Evolutionary conservation across 1,140 invertebrate genomes (phyloP).

Genomic region (Tyrophagus putrescentiae): DNA sequence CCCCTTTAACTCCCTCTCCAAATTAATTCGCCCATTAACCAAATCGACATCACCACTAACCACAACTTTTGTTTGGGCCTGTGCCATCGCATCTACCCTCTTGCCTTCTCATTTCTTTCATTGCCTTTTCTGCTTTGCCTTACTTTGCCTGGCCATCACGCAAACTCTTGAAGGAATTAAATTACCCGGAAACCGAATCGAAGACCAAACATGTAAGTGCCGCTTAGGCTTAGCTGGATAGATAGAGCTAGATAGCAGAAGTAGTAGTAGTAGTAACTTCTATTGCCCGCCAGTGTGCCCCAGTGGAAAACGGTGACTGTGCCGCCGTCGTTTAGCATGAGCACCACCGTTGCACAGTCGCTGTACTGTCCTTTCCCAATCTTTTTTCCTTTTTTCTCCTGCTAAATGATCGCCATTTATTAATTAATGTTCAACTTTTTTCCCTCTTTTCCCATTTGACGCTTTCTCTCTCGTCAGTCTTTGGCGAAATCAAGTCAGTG

Average conservation of each 20-base stretch:
- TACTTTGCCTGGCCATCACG: too few relatives aligned
- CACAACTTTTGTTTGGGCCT: conserved; percentile 1
- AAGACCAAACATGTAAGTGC: conserved; percentile 17
- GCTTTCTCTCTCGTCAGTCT: not conserved
- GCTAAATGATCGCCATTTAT: not conserved
- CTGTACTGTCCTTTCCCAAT: too few relatives aligned
- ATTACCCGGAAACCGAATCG: conserved; percentile 19
- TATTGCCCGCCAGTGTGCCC: too few relatives aligned
- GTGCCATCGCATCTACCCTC: not conserved
- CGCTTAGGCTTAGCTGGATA: too few relatives aligned
- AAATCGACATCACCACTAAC: conserved; percentile 13
- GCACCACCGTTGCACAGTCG: too few relatives aligned
- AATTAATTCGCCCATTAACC: conserved; percentile 14
- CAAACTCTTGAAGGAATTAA: conserved; percentile 14
- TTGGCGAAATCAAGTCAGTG: conserved; percentile 39
- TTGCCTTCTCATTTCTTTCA: not conserved
- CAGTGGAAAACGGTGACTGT: too few relatives aligned
- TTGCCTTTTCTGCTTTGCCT: not conserved
- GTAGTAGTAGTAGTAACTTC: too few relatives aligned
- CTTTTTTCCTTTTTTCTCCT: too few relatives aligned
- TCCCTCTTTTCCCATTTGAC: not conserved
- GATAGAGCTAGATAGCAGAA: too few relatives aligned
- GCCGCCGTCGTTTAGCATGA: too few relatives aligned
- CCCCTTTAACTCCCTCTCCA: not conserved
- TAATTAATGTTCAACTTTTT: not conserved